Percentiles rank a stretch among this genome's conserved stretches.
Conservation (phyloP, 2,888 invertebrate species). For the Odiellus spinosus region DNA sequence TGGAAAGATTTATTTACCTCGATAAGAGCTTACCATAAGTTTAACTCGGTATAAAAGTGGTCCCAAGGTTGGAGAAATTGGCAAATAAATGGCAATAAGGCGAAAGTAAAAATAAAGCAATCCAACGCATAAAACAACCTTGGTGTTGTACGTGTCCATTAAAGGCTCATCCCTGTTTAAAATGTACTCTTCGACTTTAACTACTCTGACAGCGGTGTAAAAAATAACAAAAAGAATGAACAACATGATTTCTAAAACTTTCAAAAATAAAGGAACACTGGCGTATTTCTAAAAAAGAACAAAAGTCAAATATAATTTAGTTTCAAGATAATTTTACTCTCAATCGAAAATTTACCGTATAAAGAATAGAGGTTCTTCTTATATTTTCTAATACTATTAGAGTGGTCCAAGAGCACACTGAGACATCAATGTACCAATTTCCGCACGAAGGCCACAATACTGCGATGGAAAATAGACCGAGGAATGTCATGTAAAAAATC, state of each 20-base stretch:
- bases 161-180: conserved; percentile 2
- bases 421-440: conserved; percentile 25
- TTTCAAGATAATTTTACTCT: no score
- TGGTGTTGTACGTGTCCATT: conserved; percentile 23
- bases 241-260: conserved; percentile 21
- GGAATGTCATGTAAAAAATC: conserved; percentile 23
- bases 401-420: conserved; percentile 24
- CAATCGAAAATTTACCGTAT: conserved; percentile 13
- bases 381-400: conserved; percentile 17
- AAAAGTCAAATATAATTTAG: neutral
- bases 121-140: conserved; percentile 27
- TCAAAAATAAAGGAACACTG: conserved; percentile 20
- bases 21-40: conserved; percentile 25
- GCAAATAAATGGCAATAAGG: conserved; percentile 32
- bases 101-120: conserved; percentile 35
- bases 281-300: conserved; percentile 19
- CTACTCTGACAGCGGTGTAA: conserved; percentile 24
- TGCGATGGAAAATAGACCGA: conserved; percentile 23
- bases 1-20: no score
- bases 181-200: conserved; percentile 18
- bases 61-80: conserved; percentile 31
- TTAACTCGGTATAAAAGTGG: conserved; percentile 33
- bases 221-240: conserved; percentile 23
- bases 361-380: conserved; percentile 19
- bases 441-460: conserved; percentile 30